Conservation (phyloP, 2,113 vertebrate genomes). For the Mus spicilegus region DNA sequence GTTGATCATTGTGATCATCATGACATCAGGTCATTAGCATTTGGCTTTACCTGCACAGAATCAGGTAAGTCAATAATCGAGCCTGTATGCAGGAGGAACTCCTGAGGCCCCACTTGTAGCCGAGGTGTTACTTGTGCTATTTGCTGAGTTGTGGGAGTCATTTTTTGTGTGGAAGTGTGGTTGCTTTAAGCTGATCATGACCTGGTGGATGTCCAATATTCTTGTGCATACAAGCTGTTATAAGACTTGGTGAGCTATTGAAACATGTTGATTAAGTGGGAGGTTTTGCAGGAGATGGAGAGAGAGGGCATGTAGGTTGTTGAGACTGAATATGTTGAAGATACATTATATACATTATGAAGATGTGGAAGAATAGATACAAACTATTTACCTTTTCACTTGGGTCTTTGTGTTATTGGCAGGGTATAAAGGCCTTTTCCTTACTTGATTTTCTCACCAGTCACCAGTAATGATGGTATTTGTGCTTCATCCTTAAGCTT, state of each 20-base stretch:
- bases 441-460: background rate
- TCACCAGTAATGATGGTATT: fast-evolving
- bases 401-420: background rate
- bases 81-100: background rate
- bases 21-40: background rate
- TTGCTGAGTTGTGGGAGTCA: background rate
- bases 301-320: background rate
- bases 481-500: background rate
- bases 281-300: background rate
- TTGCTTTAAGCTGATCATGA: background rate
- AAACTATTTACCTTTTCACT: background rate
- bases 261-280: background rate
- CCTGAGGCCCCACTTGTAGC: background rate
- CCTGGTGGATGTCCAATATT: background rate
- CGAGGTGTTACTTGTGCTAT: background rate
- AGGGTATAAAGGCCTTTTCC: background rate
- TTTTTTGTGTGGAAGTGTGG: background rate
- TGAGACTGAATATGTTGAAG: background rate
- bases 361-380: background rate
- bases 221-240: background rate
- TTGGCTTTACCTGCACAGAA: background rate
- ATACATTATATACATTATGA: background rate
- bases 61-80: background rate
- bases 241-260: background rate
- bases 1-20: background rate